Conservation (phyloP, 2,797 vertebrate genomes). For the Amblyraja radiata region DNA sequence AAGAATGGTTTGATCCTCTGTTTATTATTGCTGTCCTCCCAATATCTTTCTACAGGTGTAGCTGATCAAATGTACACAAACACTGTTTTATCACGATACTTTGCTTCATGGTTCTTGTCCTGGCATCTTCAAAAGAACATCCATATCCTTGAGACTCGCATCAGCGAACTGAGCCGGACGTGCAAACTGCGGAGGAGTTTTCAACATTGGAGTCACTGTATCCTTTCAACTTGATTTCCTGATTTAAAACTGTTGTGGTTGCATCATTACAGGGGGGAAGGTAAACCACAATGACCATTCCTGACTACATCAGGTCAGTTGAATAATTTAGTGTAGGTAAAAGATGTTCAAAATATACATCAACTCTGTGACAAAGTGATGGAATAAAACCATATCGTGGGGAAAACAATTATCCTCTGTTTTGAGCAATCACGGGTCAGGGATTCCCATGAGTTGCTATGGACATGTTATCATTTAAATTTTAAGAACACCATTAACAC, state of each 20-base stretch:
- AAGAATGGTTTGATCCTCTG: neutral
- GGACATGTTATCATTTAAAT: too few species aligned
- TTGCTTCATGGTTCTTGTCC: slow-evolving; percentile 59
- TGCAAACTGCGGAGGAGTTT: slow-evolving; percentile 55
- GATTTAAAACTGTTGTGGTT: neutral
- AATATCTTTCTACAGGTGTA: slow-evolving; percentile 51
- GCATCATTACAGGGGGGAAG: neutral
- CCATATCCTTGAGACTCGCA: slow-evolving; percentile 44
- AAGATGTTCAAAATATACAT: neutral
- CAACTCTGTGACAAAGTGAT: neutral
- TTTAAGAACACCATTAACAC: too few species aligned
- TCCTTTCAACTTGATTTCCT: slow-evolving; percentile 53
- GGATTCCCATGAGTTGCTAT: too few species aligned
- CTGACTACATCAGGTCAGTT: neutral
- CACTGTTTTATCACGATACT: slow-evolving; percentile 49
- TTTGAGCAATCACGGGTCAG: too few species aligned
- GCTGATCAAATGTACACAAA: slow-evolving; percentile 47
- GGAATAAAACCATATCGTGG: neutral
- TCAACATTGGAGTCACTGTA: slow-evolving; percentile 73
- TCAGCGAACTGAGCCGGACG: slow-evolving; percentile 50
- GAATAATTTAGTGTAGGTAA: neutral
- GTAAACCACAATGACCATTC: neutral
- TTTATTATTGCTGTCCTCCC: neutral
- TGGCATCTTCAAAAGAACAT: slow-evolving; percentile 52
- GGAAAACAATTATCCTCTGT: neutral